Base-by-base conservation (phyloP, 2,797 vertebrate genomes). In the Acestrorhynchus altus region DNA sequence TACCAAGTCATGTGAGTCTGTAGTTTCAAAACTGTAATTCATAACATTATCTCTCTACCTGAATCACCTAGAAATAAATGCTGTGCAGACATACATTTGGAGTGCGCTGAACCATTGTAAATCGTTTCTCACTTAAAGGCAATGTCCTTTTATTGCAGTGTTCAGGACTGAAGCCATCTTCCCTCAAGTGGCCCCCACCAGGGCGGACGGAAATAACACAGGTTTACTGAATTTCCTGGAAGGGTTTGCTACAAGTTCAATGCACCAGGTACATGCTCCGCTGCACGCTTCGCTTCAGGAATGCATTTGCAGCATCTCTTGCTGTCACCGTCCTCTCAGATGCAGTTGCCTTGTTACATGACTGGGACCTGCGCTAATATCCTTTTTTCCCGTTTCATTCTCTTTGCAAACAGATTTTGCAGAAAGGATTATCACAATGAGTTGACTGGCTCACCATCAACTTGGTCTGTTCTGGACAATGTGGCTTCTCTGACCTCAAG, bases 191-290 rank as follows among this genome's bases (percentile, higher is more conserved):
- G 47, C 75, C 2, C 0, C 4, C 18, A 4, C 13, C 0, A 65
- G 24, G 61, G 63, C 1, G 54, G 11, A 69, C n/a, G 61, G 72
- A 1, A 22, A 73, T 83, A 10, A 11, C 82, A 44, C 2, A 20
- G 3, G 84, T 60, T 68, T 88, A 39, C 51, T 86, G 28, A n/a
- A 0, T 20, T 81, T 84, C 77, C 76, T 87, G 65, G 83, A 1
- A 28, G 59, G 39, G 1, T 57, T 54, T 51, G 12, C 13, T 26
- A 28, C 22, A 35, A 35, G 7, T 8, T 26, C 35, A 18, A 18
- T 15, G 18, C 44, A 35, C 57, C 57, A 60, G 57, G 57, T 60
- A 35, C 9, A 11, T 57, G 24, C 8, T 10, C 12, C 2, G 26
- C 22, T 13, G 16, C 22, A 57, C 54, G 12, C 22, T 35, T n/a